Evolutionary conservation across 2,888 invertebrate species (phyloP).

Genomic region (Nebria brevicollis): DNA sequence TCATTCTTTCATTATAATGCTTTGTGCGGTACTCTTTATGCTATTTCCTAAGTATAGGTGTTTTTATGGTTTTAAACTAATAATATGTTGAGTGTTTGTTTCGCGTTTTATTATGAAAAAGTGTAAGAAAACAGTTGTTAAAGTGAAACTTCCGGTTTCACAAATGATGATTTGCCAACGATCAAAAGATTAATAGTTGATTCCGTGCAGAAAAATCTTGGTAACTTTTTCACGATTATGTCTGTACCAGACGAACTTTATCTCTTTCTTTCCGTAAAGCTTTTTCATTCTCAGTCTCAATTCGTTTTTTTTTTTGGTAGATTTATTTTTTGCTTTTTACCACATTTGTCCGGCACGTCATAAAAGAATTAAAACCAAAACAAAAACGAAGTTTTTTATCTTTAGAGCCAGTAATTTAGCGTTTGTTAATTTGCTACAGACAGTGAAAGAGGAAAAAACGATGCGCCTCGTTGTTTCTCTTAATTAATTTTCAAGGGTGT

Average conservation of each 20-base stretch:
- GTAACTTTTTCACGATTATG: background rate
- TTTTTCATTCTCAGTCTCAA: background rate
- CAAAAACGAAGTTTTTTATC: background rate
- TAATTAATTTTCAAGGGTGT: constrained; percentile 1
- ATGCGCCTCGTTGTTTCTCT: background rate
- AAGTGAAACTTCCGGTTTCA: background rate
- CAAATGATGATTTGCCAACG: background rate
- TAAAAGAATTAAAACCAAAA: background rate
- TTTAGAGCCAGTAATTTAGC: background rate
- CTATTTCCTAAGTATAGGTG: too few relatives aligned
- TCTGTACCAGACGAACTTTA: background rate
- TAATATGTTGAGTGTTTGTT: background rate
- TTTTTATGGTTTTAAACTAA: background rate
- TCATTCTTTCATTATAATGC: too few relatives aligned
- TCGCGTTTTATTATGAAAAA: background rate
- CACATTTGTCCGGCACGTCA: constrained; percentile 1
- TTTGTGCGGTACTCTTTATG: too few relatives aligned
- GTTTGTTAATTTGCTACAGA: constrained; percentile 1
- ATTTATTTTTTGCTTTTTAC: background rate
- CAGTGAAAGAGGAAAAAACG: background rate
- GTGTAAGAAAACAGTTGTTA: background rate
- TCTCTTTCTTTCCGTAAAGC: background rate
- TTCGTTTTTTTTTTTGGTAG: background rate
- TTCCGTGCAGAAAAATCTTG: constrained; percentile 1
- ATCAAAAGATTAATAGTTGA: background rate